Evolutionary conservation across 2,888 invertebrate genomes (phyloP), one percentile per base, ranked within the genome.

Genomic region (Drosophila subquinaria): DNA sequence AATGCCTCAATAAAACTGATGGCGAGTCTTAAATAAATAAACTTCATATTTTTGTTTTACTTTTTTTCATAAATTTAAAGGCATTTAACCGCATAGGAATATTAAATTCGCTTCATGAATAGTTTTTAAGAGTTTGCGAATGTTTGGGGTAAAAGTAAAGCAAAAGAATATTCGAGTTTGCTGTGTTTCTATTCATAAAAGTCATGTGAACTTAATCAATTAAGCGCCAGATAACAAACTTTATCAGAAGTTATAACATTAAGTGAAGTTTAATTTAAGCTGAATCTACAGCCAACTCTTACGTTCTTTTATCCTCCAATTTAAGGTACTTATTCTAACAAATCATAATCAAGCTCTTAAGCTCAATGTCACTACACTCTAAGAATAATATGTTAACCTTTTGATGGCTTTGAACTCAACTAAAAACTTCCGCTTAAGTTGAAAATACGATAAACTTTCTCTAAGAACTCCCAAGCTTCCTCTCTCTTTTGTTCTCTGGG

Each of bases 151-250:
- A n/a, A 9, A 36, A 51, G n/a, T 23, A 36, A 20, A 36, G n/a
- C 51, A 9, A 0, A 13, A 23, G n/a, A 10, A 23, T 45, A 5
- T 13, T n/a, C 36, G 6, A 23, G 10, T 6, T 3, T 15, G 3
- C 33, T 30, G 2, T 6, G 5, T 27, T 42, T 38, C 6, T 11
- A n/a, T 15, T 13, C 42, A 33, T 20, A 0, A 33, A n/a, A 33
- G 3, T 43, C 42, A 20, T 23, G 42, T 4, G 5, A 33, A 43
- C 20, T 56, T 56, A 20, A 43, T 43, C 55, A 55, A 33, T 56
- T 43, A 33, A 35, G n/a, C 13, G n/a, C 8, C 17, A 43, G 20
- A 8, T 35, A 30, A 23, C 1, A 10, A 15, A 38, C 36, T 38
- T 38, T 50, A 20, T 2, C n/a, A 23, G 9, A 35, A 35, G 10